A percentile compares a stretch with the other conserved stretches of the same genome.
Evolutionary conservation across 37 sponge, comb jelly and placozoan species (phyloP).

Genomic region (Petrosia ficiformis): DNA sequence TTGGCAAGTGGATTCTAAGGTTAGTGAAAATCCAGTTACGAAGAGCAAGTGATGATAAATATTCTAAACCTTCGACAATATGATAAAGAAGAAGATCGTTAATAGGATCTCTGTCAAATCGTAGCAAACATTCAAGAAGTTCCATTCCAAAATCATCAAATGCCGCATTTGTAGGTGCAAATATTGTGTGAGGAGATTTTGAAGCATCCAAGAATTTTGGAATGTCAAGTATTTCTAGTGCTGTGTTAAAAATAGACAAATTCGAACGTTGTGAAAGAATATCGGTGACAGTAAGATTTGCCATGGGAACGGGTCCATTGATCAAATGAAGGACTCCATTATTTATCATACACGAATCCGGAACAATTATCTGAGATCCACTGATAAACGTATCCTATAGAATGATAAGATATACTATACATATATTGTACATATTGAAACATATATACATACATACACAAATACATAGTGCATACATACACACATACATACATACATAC

Average conservation of each 20-base stretch:
- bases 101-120: slow-evolving; percentile 25
- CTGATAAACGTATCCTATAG: neutral
- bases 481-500: too few relatives aligned
- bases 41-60: slow-evolving; percentile 15
- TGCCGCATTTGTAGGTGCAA: slow-evolving; percentile 40
- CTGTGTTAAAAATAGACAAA: neutral
- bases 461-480: too few relatives aligned
- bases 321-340: neutral
- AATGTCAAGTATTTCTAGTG: neutral
- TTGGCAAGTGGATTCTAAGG: too few relatives aligned
- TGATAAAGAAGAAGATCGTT: slow-evolving; percentile 38
- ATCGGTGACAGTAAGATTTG: neutral
- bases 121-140: neutral
- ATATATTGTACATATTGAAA: neutral
- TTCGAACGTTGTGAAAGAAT: neutral
- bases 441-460: too few relatives aligned
- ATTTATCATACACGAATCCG: neutral
- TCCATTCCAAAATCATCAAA: slow-evolving; percentile 2
- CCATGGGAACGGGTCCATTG: neutral
- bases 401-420: neutral
- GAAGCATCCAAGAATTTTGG: neutral
- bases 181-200: slow-evolving; percentile 31
- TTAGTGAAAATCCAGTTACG: too few relatives aligned
- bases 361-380: neutral
- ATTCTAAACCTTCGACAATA: slow-evolving; percentile 25